Conservation (phyloP, 2,797 vertebrate genomes). For the Coluber constrictor region DNA sequence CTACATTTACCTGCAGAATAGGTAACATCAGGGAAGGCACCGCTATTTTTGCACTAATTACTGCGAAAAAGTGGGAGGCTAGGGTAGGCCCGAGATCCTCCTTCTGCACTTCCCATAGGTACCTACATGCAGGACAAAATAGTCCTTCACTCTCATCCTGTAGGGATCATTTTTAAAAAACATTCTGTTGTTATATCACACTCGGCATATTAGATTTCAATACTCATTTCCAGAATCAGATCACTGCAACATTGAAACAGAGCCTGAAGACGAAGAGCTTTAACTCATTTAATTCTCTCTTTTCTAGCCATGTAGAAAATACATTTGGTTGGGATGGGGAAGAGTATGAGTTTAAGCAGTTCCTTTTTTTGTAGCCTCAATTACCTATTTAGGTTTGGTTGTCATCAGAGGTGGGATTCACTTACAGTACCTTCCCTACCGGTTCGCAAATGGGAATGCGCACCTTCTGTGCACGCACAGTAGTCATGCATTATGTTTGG, state of each 20-base stretch:
- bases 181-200: slow-evolving; percentile 55
- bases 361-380: slow-evolving; percentile 46
- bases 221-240: slow-evolving; percentile 63
- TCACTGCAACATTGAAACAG: slow-evolving; percentile 63
- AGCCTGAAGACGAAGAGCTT: slow-evolving; percentile 59
- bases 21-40: background rate
- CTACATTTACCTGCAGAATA: background rate
- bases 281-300: slow-evolving; percentile 61
- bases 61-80: background rate
- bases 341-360: slow-evolving; percentile 40
- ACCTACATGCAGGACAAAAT: background rate
- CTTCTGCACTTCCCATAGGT: background rate
- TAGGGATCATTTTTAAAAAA: background rate
- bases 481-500: too few relatives aligned
- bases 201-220: slow-evolving; percentile 53
- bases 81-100: too few relatives aligned
- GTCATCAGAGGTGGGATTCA: too few relatives aligned
- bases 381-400: slow-evolving; percentile 46
- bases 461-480: too few relatives aligned
- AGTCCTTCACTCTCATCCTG: background rate
- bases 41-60: background rate
- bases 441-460: too few relatives aligned
- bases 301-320: slow-evolving; percentile 61
- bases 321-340: slow-evolving; percentile 48
- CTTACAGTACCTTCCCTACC: too few relatives aligned